Evolutionary conservation across 2,888 invertebrate species (phyloP), one percentile per base, ranked within the genome.

Genomic region (Ennomos quercinarius): DNA sequence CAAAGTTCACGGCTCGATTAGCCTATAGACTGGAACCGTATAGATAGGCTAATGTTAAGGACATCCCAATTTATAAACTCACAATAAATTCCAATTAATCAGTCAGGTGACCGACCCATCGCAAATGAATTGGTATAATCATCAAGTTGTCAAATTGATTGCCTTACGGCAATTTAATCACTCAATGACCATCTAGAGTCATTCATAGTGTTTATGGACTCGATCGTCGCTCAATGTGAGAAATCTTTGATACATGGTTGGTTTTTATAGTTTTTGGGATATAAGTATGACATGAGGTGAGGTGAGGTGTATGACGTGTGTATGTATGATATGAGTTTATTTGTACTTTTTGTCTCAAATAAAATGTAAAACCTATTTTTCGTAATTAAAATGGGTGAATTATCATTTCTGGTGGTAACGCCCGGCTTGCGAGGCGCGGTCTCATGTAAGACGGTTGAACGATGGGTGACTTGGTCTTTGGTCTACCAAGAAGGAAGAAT

Each of bases 1-100:
- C 58, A 36, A 64, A 62, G 60, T 61, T 61, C 60, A 59, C 59
- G 63, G 57, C 55, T 13, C 48, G 40, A 37, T 11, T 49, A 45
- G 38, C 13, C 39, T 40, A 17, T 45, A 49, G 17, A 11, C 45
- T 45, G 2, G 40, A 27, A 27, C 17, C 47, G 35, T 55, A 39
- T 41, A 36, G 10, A 46, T 41, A 36, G 10, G 43, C 35, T 56
- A 59, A 66, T 71, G 71, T 70, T 75, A 77, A 83, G 80, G 81
- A 74, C 81, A 66, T 63, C 69, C 68, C 77, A 80, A 68, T 81
- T 79, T 61, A 72, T 39, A 27, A 27, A 34, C 40, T 4, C 36
- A 42, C 17, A 52, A 52, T 52, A 52, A 53, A 52, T 58, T 36
- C 42, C 58, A 48, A 53, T 58, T 11, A 37, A 50, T 17, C 34